Evolutionary conservation across 53 echinoderm and acorn worm genomes (phyloP).

Genomic region (Mesocentrotus franciscanus): DNA sequence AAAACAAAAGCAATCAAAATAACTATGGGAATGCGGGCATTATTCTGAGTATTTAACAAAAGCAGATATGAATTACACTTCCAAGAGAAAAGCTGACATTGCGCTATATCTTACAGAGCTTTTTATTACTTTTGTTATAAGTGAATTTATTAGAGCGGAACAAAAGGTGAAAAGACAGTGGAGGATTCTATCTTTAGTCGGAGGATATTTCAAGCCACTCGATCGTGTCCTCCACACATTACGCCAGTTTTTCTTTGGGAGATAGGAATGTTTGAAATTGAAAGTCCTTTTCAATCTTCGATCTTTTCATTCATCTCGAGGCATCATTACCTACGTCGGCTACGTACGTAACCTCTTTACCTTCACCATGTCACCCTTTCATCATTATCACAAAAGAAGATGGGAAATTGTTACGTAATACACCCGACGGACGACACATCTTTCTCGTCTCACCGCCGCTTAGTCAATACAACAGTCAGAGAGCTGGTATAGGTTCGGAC

Average conservation of each 20-base stretch:
- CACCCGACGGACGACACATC: not conserved
- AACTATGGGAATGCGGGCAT: no score
- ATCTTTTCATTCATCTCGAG: no score
- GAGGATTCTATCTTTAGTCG: no score
- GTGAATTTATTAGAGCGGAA: no score
- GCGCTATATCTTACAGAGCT: no score
- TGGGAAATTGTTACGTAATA: not conserved
- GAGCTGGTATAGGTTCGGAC: not conserved
- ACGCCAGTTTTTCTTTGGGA: not conserved
- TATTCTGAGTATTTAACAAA: no score
- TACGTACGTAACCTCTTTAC: not conserved
- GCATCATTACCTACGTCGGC: no score
- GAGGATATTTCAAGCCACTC: not conserved
- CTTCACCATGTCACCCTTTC: not conserved
- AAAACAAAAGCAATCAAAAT: no score
- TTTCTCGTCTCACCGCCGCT: not conserved
- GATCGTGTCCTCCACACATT: not conserved
- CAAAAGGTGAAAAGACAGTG: no score
- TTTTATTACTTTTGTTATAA: no score
- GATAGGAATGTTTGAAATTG: constrained; percentile 17
- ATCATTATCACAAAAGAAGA: not conserved
- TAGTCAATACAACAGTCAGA: not conserved
- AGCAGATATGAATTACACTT: no score
- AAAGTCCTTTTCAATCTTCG: not conserved
- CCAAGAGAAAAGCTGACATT: no score